phyloP scores from a whole-genome alignment of 2,113 vertebrate species.

The Hystrix brachyura region DNA sequence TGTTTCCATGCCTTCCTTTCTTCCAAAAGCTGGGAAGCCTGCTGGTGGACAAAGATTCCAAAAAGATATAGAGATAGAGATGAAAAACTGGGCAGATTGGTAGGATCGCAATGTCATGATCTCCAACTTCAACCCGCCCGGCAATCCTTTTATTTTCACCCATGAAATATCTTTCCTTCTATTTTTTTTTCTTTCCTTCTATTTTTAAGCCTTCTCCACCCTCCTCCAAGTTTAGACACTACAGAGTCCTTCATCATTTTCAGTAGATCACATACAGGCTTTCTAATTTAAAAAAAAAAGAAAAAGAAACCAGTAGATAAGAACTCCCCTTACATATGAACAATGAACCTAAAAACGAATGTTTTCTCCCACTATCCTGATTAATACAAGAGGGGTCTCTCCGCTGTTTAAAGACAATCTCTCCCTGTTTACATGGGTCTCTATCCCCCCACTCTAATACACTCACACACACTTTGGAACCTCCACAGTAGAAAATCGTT shows the following conservation, averaged over 20 bases:
- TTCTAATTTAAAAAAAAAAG: not conserved
- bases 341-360: not conserved
- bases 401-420: not conserved
- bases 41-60: not conserved
- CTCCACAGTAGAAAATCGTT: not conserved
- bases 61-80: not conserved
- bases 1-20: not conserved
- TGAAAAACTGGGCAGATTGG: not conserved
- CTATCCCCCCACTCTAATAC: not conserved
- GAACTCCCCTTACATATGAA: not conserved
- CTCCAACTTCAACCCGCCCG: not conserved
- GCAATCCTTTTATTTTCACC: not conserved
- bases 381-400: not conserved
- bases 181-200: not conserved
- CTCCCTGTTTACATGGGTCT: not conserved
- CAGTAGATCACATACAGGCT: not conserved
- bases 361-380: not conserved
- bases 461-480: not conserved
- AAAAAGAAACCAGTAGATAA: not conserved
- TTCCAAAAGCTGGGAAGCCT: not conserved
- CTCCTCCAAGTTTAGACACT: not conserved
- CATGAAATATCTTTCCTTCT: not conserved
- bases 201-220: not conserved
- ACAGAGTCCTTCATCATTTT: not conserved
- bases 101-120: not conserved